Conservation (phyloP, 2,888 invertebrate genomes). For the Eupithecia subumbrata region DNA sequence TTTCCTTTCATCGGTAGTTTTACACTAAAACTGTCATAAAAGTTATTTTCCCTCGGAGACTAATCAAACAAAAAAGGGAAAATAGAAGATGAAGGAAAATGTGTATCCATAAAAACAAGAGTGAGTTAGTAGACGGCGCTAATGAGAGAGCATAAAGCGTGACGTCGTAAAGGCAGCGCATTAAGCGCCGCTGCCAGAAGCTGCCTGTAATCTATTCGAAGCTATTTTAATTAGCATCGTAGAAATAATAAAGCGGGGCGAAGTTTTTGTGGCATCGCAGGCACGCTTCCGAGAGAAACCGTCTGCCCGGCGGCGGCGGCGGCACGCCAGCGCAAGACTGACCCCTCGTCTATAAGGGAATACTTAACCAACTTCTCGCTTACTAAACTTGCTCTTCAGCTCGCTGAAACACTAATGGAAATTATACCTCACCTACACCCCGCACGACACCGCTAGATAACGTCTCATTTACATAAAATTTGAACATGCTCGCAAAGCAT, state of each 20-base stretch:
- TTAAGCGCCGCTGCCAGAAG: constrained; percentile 79
- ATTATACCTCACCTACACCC: constrained; percentile 50
- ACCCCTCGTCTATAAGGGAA: constrained; percentile 60
- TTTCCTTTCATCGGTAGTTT: constrained; percentile 43
- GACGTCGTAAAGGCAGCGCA: constrained; percentile 81
- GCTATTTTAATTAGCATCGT: constrained; percentile 82
- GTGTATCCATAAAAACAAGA: constrained; percentile 69
- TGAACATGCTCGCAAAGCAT: constrained; percentile 37
- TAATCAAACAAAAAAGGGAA: constrained; percentile 57
- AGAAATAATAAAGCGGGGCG: constrained; percentile 76
- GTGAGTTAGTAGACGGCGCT: constrained; percentile 73
- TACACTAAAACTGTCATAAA: constrained; percentile 43
- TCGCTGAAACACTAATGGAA: constrained; percentile 62
- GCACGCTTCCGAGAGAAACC: constrained; percentile 65
- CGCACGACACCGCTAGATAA: constrained; percentile 52
- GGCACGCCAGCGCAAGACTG: constrained; percentile 45
- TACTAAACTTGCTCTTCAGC: constrained; percentile 65
- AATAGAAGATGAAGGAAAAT: constrained; percentile 59
- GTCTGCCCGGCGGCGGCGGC: constrained; percentile 54
- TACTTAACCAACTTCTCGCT: constrained; percentile 73
- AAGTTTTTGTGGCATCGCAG: constrained; percentile 78
- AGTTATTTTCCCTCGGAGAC: constrained; percentile 38
- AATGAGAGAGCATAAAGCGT: constrained; percentile 82
- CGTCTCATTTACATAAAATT: constrained; percentile 49
- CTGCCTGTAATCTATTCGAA: constrained; percentile 80